phyloP scores from a whole-genome alignment of 2,797 vertebrate species.

The Orestias chungarensis region DNA sequence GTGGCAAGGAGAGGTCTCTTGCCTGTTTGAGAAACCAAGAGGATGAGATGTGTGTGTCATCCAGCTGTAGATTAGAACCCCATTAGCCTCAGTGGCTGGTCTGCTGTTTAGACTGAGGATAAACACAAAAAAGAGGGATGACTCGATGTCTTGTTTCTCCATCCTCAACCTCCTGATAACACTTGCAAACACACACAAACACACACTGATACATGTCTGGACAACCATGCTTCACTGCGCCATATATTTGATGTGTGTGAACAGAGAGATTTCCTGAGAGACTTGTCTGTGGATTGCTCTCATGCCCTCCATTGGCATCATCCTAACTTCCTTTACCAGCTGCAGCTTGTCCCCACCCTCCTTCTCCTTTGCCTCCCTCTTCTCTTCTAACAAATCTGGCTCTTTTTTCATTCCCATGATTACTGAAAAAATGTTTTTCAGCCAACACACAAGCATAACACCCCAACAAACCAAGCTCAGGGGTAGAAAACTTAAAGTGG shows the following conservation, averaged over 20 bases:
- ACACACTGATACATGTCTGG: constrained; percentile 40
- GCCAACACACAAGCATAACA: constrained; percentile 47
- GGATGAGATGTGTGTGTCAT: constrained; percentile 71
- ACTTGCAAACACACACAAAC: constrained; percentile 29
- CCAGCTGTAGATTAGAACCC: constrained; percentile 78
- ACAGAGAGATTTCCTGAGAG: constrained; percentile 47
- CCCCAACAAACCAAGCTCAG: constrained; percentile 28
- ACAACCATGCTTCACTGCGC: constrained; percentile 35
- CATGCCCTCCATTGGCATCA: constrained; percentile 65
- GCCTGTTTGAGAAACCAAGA: constrained; percentile 52
- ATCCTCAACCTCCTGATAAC: constrained; percentile 64
- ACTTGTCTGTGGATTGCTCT: constrained; percentile 52
- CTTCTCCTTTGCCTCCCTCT: constrained; percentile 31
- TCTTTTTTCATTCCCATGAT: constrained; percentile 73
- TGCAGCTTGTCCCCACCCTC: constrained; percentile 57
- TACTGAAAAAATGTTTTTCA: constrained; percentile 44
- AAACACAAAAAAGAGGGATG: constrained; percentile 78
- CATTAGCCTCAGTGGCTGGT: constrained; percentile 80
- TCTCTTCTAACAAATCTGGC: constrained; percentile 32
- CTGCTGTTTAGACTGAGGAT: constrained; percentile 77
- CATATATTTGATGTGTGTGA: constrained; percentile 37
- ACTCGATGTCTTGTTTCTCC: constrained; percentile 64
- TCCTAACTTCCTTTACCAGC: constrained; percentile 72
- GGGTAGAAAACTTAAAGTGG: constrained; percentile 28
- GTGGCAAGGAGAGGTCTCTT: constrained; percentile 46